Evolutionary conservation across 35 echinoderm and acorn worm species (phyloP), one percentile per base, ranked within the genome.

Genomic region (Lytechinus pictus): DNA sequence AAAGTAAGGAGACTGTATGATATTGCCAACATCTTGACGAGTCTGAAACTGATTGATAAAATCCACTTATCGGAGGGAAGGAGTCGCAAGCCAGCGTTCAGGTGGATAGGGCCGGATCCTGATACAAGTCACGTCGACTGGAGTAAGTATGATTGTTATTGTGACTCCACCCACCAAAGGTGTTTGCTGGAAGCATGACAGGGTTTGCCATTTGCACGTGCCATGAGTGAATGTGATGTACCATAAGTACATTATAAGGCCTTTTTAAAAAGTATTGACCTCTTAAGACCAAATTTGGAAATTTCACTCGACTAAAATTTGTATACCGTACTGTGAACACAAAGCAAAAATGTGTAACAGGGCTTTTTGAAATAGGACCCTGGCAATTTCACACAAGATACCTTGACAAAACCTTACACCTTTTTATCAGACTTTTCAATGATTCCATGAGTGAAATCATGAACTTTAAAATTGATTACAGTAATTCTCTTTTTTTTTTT

Each of bases 11-110:
- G 98, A 12, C 86, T 99, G 19, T 99, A 99, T 57, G 98, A 99
- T 95, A 99, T 99, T 53, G 98, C 98, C 21, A 99, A 99, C 93
- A 98, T 99, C 54, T 95, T 99, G 24, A 97, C 96, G 2, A 99
- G 98, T 33, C 94, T 99, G 24, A 87, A 97, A 92, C 71, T 99
- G 87, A 99, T 99, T 28, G 89, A 97, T n/a, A 99, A 99, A 87
- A 97, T 99, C 4, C 97, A 99, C 89, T 95, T 99, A 8, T 96
- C 97, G 9, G 98, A 99, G 79, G 92, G 94, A 9, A 86, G 98
- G 21, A 97, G 98, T 53, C 95, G 98, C 4, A 99, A 99, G 92
- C 98, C 98, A 89, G 98, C 98, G 0, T 99, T 99, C 94, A 97
- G 97, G 55, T 99, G 98, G 98, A 97, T 99, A 51, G 98, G 98